Percentiles rank a stretch among this genome's conserved stretches.
These are phyloP conservation scores for Dysmachus trigonus DNA, from an alignment of 2,888 invertebrate genomes.

Conservation along the genomic window DNA sequence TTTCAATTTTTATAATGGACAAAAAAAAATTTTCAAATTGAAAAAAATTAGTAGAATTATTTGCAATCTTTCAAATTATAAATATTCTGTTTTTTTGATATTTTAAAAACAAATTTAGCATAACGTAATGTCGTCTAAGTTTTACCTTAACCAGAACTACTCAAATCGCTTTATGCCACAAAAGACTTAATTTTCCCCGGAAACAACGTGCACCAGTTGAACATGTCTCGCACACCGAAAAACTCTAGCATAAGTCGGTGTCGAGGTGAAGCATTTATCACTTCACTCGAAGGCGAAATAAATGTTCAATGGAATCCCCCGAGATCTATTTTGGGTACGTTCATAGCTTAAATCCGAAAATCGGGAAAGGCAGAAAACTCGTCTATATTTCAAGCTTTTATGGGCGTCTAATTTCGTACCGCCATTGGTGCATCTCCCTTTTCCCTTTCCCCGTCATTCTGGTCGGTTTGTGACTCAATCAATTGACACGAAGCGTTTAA, in stretches of 20 bases:
- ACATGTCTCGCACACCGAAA: neutral
- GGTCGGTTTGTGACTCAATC: neutral
- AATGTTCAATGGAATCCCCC: neutral
- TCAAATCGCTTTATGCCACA: neutral
- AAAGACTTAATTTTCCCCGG: neutral
- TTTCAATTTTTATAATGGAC: too few species aligned
- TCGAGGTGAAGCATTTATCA: constrained; percentile 11
- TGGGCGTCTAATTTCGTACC: neutral
- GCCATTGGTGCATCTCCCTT: neutral
- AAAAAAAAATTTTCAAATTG: too few species aligned
- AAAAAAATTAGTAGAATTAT: too few species aligned
- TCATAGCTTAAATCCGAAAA: neutral
- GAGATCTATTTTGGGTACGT: neutral
- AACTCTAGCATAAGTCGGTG: neutral
- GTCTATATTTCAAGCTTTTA: neutral
- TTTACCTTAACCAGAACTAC: neutral
- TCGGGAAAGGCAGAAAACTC: neutral
- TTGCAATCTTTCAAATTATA: too few species aligned
- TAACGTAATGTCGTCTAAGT: too few species aligned
- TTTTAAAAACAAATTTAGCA: too few species aligned
- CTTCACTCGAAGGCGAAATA: neutral
- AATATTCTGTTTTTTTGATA: too few species aligned
- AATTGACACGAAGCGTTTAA: neutral
- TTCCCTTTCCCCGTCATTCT: neutral
- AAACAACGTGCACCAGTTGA: neutral